Conservation (phyloP, 2,888 invertebrate species). For the Elmis aenea region DNA sequence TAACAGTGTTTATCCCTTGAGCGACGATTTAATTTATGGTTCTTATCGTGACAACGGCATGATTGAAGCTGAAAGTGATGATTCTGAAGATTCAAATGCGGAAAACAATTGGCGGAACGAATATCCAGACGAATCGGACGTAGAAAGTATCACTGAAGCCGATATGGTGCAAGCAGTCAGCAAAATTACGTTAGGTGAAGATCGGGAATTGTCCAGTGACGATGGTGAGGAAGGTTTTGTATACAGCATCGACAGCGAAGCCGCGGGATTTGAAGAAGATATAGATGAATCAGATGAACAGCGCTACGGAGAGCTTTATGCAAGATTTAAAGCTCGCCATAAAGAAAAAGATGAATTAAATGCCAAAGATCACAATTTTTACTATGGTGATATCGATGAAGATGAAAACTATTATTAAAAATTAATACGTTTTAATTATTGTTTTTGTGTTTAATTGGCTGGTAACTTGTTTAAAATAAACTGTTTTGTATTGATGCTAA, state of each 20-base stretch:
- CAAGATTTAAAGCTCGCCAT: slow-evolving; percentile 57
- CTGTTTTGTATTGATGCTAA: no score
- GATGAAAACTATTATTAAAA: not conserved
- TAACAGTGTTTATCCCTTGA: slow-evolving; percentile 44
- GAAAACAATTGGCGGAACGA: slow-evolving; percentile 75
- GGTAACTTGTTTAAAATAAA: no score
- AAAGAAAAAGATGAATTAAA: slow-evolving; percentile 30
- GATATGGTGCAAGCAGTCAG: slow-evolving; percentile 60
- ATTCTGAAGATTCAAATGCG: slow-evolving; percentile 69
- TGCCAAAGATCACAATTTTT: not conserved
- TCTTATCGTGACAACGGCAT: slow-evolving; percentile 32
- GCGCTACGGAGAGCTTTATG: slow-evolving; percentile 60
- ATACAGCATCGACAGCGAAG: slow-evolving; percentile 43
- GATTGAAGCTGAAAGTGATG: slow-evolving; percentile 43
- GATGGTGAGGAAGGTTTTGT: slow-evolving; percentile 44
- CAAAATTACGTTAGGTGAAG: slow-evolving; percentile 29
- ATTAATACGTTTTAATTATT: no score
- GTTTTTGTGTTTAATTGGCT: no score
- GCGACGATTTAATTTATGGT: slow-evolving; percentile 44
- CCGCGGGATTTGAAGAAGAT: slow-evolving; percentile 47
- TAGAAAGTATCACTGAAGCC: slow-evolving; percentile 55
- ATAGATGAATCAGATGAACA: slow-evolving; percentile 51
- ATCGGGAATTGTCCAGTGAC: slow-evolving; percentile 42
- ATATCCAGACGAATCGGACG: slow-evolving; percentile 60
- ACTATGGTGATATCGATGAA: not conserved